Base-by-base conservation (phyloP, 1,140 invertebrate genomes). In the Cyclargus thomasi region DNA sequence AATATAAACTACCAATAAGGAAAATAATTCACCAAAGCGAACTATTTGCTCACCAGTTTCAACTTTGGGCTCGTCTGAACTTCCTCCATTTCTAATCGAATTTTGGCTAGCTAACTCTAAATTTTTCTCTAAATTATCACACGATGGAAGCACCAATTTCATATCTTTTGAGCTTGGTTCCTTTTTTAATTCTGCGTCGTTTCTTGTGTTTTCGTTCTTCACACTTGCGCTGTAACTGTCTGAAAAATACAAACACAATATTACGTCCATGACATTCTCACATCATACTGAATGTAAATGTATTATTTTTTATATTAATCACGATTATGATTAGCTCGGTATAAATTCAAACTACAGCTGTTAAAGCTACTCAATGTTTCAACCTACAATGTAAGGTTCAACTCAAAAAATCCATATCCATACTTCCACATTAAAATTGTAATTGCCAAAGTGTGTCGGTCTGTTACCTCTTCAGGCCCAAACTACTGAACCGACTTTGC, bases 121-220 rank as follows among this genome's bases (percentile, higher is more conserved):
- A 72, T 74, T 74, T 63, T 74, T 62, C 29, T 68, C 70, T 72
- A 78, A 72, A 71, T 68, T 77, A 72, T 76, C 74, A 73, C 74
- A 72, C 35, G 64, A 69, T 29, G 74, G 74, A 74, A 74, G 72
- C 70, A 72, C 71, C 67, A 64, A 63, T 68, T 71, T 71, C 36
- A 39, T 47, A 63, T 69, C 53, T 59, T 67, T 67, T 47, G 53
- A 62, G 39, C 39, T 16, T 2, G 36, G 17, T 53, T 55, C 21
- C 63, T 68, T 65, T 18, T 35, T 47, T 53, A 14, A 11, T 47
- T 47, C 39, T 2, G 39, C 39, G 39, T 47, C 39, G 29, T 29
- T 29, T 8, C 11, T 47, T 47, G 39, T 3, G 39, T 47, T 47
- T 16, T 14, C 39, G 14, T 70, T 22, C 4, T 64, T 23, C 20